Evolutionary conservation across 2,113 vertebrate genomes (phyloP).

Genomic region (Pipa parva): DNA sequence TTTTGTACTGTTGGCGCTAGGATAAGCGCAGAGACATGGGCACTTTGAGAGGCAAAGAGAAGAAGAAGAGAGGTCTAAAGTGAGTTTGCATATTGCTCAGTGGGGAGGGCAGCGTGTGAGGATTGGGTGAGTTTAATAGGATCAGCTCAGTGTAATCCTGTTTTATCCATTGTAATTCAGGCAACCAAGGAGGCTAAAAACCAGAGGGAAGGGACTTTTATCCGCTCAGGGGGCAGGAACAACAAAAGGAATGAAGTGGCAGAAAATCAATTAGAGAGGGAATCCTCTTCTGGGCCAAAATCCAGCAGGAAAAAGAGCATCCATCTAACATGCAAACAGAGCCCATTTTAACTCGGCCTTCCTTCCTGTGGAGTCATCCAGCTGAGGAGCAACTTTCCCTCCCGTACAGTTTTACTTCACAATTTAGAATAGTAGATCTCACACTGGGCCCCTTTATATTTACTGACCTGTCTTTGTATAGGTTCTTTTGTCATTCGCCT

Average conservation of each 20-base stretch:
- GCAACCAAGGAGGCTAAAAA: slow-evolving; percentile 61
- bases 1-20: not conserved
- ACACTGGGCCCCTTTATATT: no score
- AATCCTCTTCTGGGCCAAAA: slow-evolving; percentile 47
- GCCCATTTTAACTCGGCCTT: not conserved
- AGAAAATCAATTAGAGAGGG: slow-evolving; percentile 74
- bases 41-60: no score
- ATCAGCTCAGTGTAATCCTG: slow-evolving; percentile 74
- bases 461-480: no score
- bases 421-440: no score
- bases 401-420: not conserved
- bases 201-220: slow-evolving; percentile 59
- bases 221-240: slow-evolving; percentile 48
- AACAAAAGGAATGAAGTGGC: slow-evolving; percentile 66
- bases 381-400: not conserved
- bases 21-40: no score
- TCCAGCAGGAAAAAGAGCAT: slow-evolving; percentile 51
- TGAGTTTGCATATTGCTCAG: slow-evolving; percentile 49
- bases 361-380: slow-evolving; percentile 14
- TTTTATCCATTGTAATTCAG: slow-evolving; percentile 66
- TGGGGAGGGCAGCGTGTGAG: slow-evolving; percentile 57
- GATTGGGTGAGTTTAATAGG: slow-evolving; percentile 63
- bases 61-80: slow-evolving; percentile 34
- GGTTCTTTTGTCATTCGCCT: no score
- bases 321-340: slow-evolving; percentile 26